A percentile compares a stretch with the other conserved stretches of the same genome.
phyloP scores from a whole-genome alignment of 1,140 invertebrate species.

The Cydia strobilella region DNA sequence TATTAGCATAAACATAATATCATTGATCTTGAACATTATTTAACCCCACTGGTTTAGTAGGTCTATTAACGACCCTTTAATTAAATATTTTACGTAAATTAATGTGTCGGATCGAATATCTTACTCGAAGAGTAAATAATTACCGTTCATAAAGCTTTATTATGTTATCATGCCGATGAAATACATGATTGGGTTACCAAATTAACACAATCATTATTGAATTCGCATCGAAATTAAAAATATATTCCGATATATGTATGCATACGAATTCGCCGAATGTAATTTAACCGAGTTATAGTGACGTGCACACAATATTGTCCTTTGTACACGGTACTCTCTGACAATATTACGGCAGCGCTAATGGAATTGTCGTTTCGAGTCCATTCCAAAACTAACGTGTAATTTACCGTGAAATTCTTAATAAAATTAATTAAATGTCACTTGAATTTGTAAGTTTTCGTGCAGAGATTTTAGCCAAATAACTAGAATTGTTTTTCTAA shows the following conservation, averaged over 20 bases:
- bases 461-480: neutral
- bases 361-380: conserved; percentile 35
- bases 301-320: conserved; percentile 29
- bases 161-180: conserved; percentile 17
- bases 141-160: neutral
- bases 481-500: neutral
- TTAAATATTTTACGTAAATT: neutral
- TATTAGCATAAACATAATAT: neutral
- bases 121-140: neutral
- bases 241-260: conserved; percentile 13
- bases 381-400: conserved; percentile 33
- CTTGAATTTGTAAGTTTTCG: neutral
- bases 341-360: conserved; percentile 31
- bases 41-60: too few relatives aligned
- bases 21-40: neutral
- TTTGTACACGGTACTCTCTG: conserved; percentile 15
- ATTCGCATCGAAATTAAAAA: conserved; percentile 13
- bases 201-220: conserved; percentile 23
- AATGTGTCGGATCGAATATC: neutral
- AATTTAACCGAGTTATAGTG: conserved; percentile 23
- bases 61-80: too few relatives aligned
- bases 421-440: conserved; percentile 29
- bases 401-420: conserved; percentile 34
- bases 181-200: conserved; percentile 1
- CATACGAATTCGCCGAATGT: conserved; percentile 20